Percentiles rank a stretch among this genome's conserved stretches.
phyloP scores from a whole-genome alignment of 2,113 vertebrate genomes.

The Syrrhaptes paradoxus region DNA sequence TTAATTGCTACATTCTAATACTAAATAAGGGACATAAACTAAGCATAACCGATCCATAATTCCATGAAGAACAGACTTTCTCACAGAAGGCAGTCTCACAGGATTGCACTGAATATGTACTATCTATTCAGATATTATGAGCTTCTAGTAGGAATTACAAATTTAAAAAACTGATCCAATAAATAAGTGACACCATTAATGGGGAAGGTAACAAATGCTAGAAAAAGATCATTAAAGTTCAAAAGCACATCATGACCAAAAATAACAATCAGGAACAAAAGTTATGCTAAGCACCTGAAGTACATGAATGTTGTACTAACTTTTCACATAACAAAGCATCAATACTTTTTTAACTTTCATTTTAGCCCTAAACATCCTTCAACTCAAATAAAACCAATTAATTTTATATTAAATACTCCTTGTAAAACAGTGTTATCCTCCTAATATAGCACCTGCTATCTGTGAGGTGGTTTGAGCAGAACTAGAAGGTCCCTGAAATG shows the following conservation, averaged over 20 bases:
- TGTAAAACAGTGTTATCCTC: neutral
- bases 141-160: neutral
- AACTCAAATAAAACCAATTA: neutral
- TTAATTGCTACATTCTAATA: neutral
- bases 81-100: neutral
- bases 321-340: neutral
- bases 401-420: neutral
- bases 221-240: neutral
- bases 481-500: slow-evolving; percentile 51
- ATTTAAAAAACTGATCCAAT: neutral
- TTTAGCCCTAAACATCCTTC: neutral
- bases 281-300: neutral
- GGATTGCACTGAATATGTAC: neutral
- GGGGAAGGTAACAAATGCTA: neutral
- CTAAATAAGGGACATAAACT: neutral
- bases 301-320: neutral
- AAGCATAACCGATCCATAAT: neutral
- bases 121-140: neutral
- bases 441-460: slow-evolving; percentile 10
- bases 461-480: slow-evolving; percentile 30
- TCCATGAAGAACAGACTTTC: neutral
- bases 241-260: neutral
- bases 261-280: neutral
- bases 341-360: neutral
- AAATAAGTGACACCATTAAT: neutral